phyloP scores from a whole-genome alignment of 1,140 invertebrate genomes.

The Papilio xuthus region DNA sequence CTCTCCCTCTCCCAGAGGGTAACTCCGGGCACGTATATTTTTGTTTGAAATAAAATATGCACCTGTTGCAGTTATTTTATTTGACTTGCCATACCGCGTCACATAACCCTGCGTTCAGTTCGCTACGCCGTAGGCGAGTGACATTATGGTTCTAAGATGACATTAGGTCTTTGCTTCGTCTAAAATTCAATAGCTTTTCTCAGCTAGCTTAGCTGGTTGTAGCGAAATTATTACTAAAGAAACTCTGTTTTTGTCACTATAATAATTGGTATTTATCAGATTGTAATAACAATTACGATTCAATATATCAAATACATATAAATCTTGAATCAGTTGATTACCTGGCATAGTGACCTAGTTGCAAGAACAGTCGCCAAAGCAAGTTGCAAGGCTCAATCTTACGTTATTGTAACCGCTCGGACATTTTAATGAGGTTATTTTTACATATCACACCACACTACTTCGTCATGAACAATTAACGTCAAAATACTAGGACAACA shows the following conservation, averaged over 20 bases:
- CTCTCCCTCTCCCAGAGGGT: no score
- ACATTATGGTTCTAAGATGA: not conserved
- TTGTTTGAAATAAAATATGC: not conserved
- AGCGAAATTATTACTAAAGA: not conserved
- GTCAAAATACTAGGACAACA: not conserved
- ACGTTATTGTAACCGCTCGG: not conserved
- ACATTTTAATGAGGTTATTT: conserved; percentile 33
- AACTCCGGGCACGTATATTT: not conserved
- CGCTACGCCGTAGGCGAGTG: not conserved
- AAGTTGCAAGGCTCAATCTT: not conserved
- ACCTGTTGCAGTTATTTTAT: not conserved
- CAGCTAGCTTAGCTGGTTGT: no score
- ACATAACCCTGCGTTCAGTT: not conserved
- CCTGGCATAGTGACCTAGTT: conserved; percentile 20
- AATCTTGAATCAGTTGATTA: conserved; percentile 2
- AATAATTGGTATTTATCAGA: not conserved
- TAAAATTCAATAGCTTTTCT: no score
- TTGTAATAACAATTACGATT: not conserved
- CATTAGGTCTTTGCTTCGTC: no score
- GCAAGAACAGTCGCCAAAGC: not conserved
- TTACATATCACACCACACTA: not conserved
- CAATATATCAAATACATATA: conserved; percentile 8
- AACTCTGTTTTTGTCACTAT: not conserved
- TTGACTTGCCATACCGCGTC: not conserved
- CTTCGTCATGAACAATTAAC: not conserved